Percentiles rank a stretch among this genome's conserved stretches.
These are phyloP conservation scores for Drosophila ambigua DNA, from an alignment of 1,140 invertebrate species.

Conservation along the genomic window DNA sequence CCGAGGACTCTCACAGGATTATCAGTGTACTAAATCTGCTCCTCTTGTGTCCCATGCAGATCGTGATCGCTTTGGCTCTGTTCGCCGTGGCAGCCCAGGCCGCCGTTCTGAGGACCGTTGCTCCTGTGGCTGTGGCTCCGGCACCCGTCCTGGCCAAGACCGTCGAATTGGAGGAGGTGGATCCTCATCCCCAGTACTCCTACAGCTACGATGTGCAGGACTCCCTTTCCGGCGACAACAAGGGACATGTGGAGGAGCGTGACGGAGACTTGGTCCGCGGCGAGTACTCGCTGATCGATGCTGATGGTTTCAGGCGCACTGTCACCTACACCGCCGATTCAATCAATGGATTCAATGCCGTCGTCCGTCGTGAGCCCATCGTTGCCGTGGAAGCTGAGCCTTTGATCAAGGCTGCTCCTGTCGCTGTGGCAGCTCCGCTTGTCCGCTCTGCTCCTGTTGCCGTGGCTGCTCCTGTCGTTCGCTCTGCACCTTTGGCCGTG, in stretches of 20 bases:
- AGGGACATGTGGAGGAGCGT: constrained; percentile 85
- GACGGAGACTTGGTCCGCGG: constrained; percentile 85
- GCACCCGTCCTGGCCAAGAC: constrained; percentile 61
- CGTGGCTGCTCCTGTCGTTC: constrained; percentile 41
- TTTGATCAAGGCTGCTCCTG: constrained; percentile 69
- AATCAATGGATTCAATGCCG: constrained; percentile 81
- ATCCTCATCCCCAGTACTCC: constrained; percentile 84
- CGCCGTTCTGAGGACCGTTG: constrained; percentile 57
- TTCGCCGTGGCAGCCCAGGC: constrained; percentile 62
- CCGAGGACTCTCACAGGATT: constrained; percentile 11
- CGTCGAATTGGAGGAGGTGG: constrained; percentile 69
- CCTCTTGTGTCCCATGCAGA: constrained; percentile 15
- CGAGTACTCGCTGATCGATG: constrained; percentile 74
- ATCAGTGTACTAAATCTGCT: constrained; percentile 8
- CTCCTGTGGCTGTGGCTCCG: constrained; percentile 62
- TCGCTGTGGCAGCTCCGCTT: constrained; percentile 57
- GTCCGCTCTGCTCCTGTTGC: constrained; percentile 62
- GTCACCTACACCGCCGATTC: constrained; percentile 83
- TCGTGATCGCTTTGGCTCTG: constrained; percentile 59
- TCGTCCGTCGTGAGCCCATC: constrained; percentile 82
- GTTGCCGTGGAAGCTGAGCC: constrained; percentile 58
- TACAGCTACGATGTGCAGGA: constrained; percentile 85
- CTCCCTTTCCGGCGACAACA: constrained; percentile 85
- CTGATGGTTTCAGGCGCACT: constrained; percentile 75
- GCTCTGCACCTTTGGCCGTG: constrained; percentile 63